These are phyloP conservation scores for Sturmia bella DNA, from an alignment of 2,888 invertebrate species.

Conservation along the genomic window DNA sequence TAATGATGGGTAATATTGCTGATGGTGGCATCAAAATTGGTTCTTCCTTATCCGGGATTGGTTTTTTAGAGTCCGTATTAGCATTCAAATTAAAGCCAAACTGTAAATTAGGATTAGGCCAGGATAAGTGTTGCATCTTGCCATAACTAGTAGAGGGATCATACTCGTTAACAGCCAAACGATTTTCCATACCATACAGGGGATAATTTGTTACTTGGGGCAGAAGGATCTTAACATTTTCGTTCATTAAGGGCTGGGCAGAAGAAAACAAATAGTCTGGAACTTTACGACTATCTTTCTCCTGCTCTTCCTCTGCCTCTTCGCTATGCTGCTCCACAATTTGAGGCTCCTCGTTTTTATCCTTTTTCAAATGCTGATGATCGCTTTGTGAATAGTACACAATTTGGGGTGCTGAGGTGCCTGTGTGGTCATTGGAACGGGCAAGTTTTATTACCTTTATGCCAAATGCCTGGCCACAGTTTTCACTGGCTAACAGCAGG, in stretches of 20 bases:
- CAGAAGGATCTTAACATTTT: conserved; percentile 75
- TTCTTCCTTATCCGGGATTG: conserved; percentile 50
- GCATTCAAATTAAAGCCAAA: conserved; percentile 77
- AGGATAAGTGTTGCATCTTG: conserved; percentile 69
- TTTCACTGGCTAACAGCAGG: not conserved
- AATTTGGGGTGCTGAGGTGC: conserved; percentile 70
- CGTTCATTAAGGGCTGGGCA: conserved; percentile 75
- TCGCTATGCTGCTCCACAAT: conserved; percentile 70
- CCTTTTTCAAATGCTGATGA: conserved; percentile 57
- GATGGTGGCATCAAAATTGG: conserved; percentile 48
- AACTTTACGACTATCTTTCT: conserved; percentile 74
- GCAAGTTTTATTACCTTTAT: conserved; percentile 59
- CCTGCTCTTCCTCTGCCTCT: conserved; percentile 54
- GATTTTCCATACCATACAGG: conserved; percentile 72
- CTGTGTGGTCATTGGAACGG: conserved; percentile 66
- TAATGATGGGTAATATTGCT: conserved; percentile 64
- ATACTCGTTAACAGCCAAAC: conserved; percentile 62
- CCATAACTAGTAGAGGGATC: conserved; percentile 70
- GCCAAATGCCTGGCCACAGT: conserved; percentile 13
- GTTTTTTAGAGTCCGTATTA: conserved; percentile 70
- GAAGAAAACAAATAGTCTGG: conserved; percentile 78
- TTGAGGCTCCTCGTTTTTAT: conserved; percentile 63
- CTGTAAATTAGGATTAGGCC: conserved; percentile 72
- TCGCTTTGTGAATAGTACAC: conserved; percentile 73
- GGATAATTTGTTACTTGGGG: conserved; percentile 74